Conservation (phyloP, 1,140 invertebrate genomes). For the Araneus ventricosus region DNA sequence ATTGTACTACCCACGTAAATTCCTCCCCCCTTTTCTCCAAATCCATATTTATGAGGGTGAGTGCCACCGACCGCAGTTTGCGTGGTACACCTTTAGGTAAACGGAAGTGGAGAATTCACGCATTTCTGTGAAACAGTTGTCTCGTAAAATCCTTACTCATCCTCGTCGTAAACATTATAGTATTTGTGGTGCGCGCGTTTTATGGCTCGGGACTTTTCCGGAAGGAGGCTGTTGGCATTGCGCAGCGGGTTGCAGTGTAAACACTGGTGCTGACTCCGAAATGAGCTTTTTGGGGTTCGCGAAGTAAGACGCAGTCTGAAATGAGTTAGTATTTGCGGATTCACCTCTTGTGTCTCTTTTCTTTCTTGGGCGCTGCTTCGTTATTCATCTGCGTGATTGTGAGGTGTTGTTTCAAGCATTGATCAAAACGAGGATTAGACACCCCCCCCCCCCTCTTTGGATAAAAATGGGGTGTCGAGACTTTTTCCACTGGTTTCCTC, state of each 20-base stretch:
- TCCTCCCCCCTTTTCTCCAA: background rate
- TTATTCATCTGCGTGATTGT: background rate
- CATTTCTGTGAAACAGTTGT: constrained; percentile 14
- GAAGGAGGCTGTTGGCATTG: background rate
- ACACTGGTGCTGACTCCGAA: background rate
- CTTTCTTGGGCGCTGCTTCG: background rate
- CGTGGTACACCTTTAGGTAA: background rate
- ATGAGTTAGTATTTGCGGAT: background rate
- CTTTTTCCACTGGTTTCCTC: too few species aligned
- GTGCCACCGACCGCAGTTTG: background rate
- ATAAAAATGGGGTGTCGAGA: too few species aligned
- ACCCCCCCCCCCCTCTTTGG: too few species aligned
- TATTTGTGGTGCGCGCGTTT: background rate
- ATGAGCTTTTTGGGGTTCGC: background rate
- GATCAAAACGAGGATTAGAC: too few species aligned
- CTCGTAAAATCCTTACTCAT: constrained; percentile 30
- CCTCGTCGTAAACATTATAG: constrained; percentile 22
- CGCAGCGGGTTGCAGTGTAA: constrained; percentile 16
- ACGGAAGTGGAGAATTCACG: constrained; percentile 19
- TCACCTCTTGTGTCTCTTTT: constrained; percentile 5
- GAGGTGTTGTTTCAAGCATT: too few species aligned
- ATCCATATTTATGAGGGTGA: constrained; percentile 21
- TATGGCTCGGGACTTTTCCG: background rate
- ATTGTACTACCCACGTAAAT: background rate
- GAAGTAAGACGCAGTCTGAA: constrained; percentile 24